Conservation (phyloP, 2,113 vertebrate species). For the Platycercus adscitus region DNA sequence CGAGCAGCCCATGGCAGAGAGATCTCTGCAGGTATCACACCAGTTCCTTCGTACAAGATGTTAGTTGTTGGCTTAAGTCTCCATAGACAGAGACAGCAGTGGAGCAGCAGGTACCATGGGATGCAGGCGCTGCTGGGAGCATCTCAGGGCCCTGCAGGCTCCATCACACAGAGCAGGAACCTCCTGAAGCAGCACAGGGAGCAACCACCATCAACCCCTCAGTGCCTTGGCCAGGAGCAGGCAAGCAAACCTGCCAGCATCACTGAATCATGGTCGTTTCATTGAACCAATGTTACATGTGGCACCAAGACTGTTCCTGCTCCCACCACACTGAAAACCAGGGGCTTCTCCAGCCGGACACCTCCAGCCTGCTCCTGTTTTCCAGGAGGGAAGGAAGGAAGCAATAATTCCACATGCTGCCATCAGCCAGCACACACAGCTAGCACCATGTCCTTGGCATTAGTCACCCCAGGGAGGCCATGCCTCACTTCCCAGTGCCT, state of each 20-base stretch:
- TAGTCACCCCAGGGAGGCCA: not conserved
- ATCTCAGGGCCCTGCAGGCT: not conserved
- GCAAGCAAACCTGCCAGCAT: not conserved
- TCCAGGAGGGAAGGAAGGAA: slow-evolving; percentile 18
- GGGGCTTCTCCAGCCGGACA: not conserved
- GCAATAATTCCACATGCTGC: not conserved
- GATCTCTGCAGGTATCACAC: not conserved
- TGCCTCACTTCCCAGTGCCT: not conserved
- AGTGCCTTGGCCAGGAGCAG: not conserved
- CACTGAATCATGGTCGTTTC: fast-evolving
- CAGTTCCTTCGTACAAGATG: not conserved
- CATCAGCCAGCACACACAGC: not conserved
- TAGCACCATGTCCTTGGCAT: not conserved
- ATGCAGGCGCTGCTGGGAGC: not conserved
- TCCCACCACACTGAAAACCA: not conserved
- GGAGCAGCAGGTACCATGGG: not conserved
- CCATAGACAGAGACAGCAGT: not conserved
- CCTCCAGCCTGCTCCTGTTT: not conserved
- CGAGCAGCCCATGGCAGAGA: not conserved
- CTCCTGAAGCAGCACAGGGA: not conserved
- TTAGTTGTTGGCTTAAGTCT: not conserved
- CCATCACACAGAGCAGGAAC: not conserved
- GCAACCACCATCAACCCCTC: not conserved
- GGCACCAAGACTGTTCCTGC: not conserved
- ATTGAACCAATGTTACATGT: not conserved